Evolutionary conservation across 2,797 vertebrate species (phyloP).

Genomic region (Manis javanica): DNA sequence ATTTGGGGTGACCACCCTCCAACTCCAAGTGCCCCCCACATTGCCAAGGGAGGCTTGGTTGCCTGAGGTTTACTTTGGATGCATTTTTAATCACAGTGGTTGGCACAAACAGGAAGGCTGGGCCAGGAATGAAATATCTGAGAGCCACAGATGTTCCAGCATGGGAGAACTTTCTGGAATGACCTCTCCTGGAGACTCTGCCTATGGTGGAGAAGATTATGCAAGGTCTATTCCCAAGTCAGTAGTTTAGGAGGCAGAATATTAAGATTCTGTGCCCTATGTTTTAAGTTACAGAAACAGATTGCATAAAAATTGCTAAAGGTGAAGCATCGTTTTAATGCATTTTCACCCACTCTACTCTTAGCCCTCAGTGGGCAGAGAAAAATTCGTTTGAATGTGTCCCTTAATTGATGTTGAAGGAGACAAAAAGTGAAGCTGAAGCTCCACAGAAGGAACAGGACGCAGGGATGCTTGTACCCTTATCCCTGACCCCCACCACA

Average conservation of each 20-base stretch:
- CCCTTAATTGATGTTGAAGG: background rate
- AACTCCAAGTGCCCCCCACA: background rate
- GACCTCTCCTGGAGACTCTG: background rate
- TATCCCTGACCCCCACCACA: fast-evolving
- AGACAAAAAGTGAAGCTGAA: background rate
- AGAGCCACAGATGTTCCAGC: slow-evolving; percentile 33
- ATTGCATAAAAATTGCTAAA: background rate
- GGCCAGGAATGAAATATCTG: slow-evolving; percentile 44
- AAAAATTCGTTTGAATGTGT: background rate
- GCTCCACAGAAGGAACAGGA: background rate
- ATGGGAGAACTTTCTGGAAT: slow-evolving; percentile 22
- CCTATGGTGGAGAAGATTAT: background rate
- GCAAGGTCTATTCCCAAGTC: background rate
- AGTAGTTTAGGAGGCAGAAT: background rate
- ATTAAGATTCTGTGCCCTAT: background rate
- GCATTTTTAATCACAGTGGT: slow-evolving; percentile 43
- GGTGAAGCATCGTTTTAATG: background rate
- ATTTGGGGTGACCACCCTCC: background rate
- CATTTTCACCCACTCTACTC: background rate
- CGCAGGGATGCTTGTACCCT: fast-evolving
- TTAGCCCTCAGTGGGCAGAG: background rate
- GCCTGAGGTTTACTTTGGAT: slow-evolving; percentile 58
- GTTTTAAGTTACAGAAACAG: background rate
- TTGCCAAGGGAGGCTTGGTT: slow-evolving; percentile 70
- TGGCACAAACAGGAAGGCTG: background rate